A percentile compares a stretch with the other conserved stretches of the same genome.
phyloP scores from a whole-genome alignment of 2,113 vertebrate species.

The Semicossyphus pulcher region DNA sequence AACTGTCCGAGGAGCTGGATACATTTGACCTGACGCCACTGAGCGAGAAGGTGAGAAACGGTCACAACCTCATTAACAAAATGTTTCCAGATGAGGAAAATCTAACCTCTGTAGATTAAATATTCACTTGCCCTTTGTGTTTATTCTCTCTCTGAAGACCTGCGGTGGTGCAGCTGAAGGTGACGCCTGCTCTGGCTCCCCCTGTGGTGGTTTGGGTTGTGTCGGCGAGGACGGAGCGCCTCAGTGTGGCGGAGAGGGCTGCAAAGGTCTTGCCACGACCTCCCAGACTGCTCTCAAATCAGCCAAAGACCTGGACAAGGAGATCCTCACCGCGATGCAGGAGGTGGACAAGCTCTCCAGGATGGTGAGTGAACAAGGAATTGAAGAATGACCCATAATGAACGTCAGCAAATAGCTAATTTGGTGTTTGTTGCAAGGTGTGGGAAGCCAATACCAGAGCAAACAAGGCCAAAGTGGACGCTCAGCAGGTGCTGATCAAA shows the following conservation, averaged over 20 bases:
- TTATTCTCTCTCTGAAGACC: constrained; percentile 75
- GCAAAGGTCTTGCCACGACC: constrained; percentile 81
- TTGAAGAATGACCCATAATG: not conserved
- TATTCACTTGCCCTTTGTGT: too few relatives aligned
- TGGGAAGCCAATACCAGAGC: constrained; percentile 91
- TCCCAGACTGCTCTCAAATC: constrained; percentile 86
- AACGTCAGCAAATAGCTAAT: not conserved
- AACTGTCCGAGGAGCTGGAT: constrained; percentile 87
- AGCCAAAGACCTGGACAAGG: constrained; percentile 89
- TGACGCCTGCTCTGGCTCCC: constrained; percentile 82
- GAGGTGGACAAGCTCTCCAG: constrained; percentile 95
- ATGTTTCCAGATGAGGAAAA: too few relatives aligned
- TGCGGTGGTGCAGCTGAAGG: constrained; percentile 86
- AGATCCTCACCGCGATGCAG: constrained; percentile 88
- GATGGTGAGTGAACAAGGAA: constrained; percentile 83
- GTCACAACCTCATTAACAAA: too few relatives aligned
- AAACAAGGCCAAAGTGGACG: constrained; percentile 90
- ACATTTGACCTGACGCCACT: constrained; percentile 84
- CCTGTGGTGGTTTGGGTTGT: constrained; percentile 90
- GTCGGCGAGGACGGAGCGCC: constrained; percentile 75
- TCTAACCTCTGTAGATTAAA: too few relatives aligned
- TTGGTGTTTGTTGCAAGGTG: constrained; percentile 85
- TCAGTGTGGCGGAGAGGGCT: constrained; percentile 90
- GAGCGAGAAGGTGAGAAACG: constrained; percentile 85
- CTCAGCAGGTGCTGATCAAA: constrained; percentile 89